Evolutionary conservation across 2,888 invertebrate genomes (phyloP).

Genomic region (Coenonympha arcania): DNA sequence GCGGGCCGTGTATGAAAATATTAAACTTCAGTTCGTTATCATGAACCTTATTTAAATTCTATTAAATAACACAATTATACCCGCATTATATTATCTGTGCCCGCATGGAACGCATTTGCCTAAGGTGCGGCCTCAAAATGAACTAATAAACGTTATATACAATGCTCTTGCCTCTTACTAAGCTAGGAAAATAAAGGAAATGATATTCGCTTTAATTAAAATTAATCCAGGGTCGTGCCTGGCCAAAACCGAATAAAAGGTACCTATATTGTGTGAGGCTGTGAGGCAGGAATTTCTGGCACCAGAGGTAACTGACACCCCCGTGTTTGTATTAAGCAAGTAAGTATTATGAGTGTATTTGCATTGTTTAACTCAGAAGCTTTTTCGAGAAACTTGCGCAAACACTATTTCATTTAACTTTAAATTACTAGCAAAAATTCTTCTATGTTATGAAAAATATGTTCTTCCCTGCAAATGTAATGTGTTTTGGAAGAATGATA

Average conservation of each 20-base stretch:
- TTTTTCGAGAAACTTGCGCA: too few relatives aligned
- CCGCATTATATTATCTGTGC: conserved; percentile 8
- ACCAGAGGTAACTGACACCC: not conserved
- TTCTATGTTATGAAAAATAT: too few relatives aligned
- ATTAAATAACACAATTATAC: conserved; percentile 14
- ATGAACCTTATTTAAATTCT: conserved; percentile 8
- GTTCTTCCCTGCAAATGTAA: too few relatives aligned
- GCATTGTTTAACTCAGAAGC: too few relatives aligned
- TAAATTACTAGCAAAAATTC: too few relatives aligned
- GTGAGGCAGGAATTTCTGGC: conserved; percentile 17
- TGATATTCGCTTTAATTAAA: conserved; percentile 22
- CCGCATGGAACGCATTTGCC: not conserved
- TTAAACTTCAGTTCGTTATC: not conserved
- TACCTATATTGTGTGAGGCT: too few relatives aligned
- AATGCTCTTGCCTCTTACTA: conserved; percentile 7
- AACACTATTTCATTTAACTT: too few relatives aligned
- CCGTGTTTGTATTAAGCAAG: conserved; percentile 4
- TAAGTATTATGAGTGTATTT: conserved; percentile 6
- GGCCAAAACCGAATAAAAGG: too few relatives aligned
- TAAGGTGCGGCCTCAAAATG: not conserved
- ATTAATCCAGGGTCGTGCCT: conserved; percentile 11
- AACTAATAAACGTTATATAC: conserved; percentile 13
- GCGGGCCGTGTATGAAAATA: not conserved
- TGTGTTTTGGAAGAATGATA: too few relatives aligned
- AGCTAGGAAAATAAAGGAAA: conserved; percentile 16